phyloP scores from a whole-genome alignment of 92 coral and sea anemone genomes.

The Scolanthus callimorphus region DNA sequence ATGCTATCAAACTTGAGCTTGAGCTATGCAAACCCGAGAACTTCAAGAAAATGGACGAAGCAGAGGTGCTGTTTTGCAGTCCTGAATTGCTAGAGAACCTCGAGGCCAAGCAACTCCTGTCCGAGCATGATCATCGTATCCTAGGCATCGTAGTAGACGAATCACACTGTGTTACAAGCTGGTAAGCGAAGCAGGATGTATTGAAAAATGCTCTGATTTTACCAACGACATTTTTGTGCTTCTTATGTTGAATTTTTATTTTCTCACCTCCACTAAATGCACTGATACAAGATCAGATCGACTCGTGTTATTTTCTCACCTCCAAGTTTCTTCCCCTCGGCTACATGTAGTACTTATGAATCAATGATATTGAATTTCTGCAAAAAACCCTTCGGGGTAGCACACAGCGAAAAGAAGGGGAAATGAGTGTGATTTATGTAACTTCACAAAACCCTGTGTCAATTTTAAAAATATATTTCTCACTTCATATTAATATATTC shows the following conservation, averaged over 20 bases:
- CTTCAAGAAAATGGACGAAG: background rate
- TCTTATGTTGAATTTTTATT: background rate
- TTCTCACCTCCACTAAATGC: too few species aligned
- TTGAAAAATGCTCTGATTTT: background rate
- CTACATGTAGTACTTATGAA: too few species aligned
- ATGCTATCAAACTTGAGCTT: background rate
- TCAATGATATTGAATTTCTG: too few species aligned
- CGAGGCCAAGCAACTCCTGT: constrained; percentile 2
- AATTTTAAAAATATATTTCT: too few species aligned
- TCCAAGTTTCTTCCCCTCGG: too few species aligned
- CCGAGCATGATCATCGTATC: constrained; percentile 1
- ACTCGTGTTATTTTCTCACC: too few species aligned
- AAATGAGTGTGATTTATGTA: too few species aligned
- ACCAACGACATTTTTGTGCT: background rate
- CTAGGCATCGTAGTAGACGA: constrained; percentile 30
- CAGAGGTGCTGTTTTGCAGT: constrained; percentile 7
- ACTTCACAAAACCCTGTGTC: too few species aligned
- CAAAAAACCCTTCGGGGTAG: too few species aligned
- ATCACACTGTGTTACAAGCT: constrained; percentile 33
- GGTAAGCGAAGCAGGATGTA: constrained; percentile 8
- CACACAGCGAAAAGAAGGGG: too few species aligned
- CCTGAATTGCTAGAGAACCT: constrained; percentile 23
- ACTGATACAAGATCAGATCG: too few species aligned
- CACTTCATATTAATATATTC: too few species aligned
- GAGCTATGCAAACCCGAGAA: background rate